Base-by-base conservation (phyloP, 2,113 vertebrate genomes). In the Thryonomys swinderianus region DNA sequence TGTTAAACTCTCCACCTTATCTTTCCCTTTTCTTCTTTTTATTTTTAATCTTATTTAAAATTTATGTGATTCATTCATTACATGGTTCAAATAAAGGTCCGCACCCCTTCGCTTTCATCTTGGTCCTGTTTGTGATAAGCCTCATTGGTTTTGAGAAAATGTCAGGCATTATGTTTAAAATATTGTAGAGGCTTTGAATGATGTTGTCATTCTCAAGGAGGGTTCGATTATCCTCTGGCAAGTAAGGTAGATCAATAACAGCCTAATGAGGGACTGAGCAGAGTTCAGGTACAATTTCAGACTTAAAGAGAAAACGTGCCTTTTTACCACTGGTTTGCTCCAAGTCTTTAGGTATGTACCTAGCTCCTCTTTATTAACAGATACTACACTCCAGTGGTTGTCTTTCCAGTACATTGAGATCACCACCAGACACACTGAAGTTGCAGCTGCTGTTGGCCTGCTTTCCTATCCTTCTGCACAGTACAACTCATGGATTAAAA, bases 181-280 rank as follows among this genome's bases (percentile, higher is more conserved):
- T 93, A 61, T 59, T 79, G 5, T 80, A 51, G 17, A 62, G 42
- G 32, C 10, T 90, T 85, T 95, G 66, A 96, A 93, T 67, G 61
- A 61, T 92, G 53, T 32, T 88, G 40, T 95, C 92, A 95, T 93
- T 73, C 78, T 74, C 55, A 51, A 67, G 84, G 67, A 96, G 74
- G 80, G 71, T 95, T 96, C 42, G 30, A 83, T 81, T 92, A 69
- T 40, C 17, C 42, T 93, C 48, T 92, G 48, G 67, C 76, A 91
- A 89, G 90, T 85, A 80, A 34, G 30, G 81, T 53, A 91, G 93
- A 95, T 95, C 87, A 64, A 94, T 95, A 59, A n/a, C 9, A 69
- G 55, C 53, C 78, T 95, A 85, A 95, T 83, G 88, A 96, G 90
- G 13, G 57, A 83, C 37, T 45, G 78, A 40, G 73, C 82, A 79